Conservation (phyloP, 37 sponge, comb jelly and placozoan genomes). For the Halisarca cf. caerulea region DNA sequence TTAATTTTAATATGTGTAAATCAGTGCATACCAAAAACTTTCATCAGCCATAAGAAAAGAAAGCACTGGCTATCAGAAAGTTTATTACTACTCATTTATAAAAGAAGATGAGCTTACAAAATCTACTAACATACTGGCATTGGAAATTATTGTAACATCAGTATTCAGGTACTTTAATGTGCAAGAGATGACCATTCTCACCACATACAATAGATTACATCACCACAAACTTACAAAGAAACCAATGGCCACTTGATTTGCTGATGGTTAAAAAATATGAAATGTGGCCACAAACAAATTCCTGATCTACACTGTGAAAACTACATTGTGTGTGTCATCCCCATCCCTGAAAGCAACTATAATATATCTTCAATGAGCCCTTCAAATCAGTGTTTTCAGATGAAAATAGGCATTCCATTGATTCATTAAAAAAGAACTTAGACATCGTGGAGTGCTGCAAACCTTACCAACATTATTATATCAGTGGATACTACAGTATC, state of each 20-base stretch:
- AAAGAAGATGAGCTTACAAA: slow-evolving; percentile 22
- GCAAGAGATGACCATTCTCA: slow-evolving; percentile 15
- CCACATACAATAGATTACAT: slow-evolving; percentile 27
- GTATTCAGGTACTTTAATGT: neutral
- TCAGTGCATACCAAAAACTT: neutral
- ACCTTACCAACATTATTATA: neutral
- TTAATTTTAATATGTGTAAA: neutral
- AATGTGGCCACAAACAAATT: neutral
- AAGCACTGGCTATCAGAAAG: neutral
- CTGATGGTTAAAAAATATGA: slow-evolving; percentile 28
- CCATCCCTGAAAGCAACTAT: neutral
- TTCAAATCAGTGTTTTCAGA: slow-evolving; percentile 29
- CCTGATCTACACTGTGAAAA: slow-evolving; percentile 11
- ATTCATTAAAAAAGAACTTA: neutral
- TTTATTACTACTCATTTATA: neutral
- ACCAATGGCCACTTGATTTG: slow-evolving; percentile 29
- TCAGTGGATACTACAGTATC: neutral
- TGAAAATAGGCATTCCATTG: neutral
- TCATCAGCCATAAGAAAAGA: neutral
- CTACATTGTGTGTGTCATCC: neutral
- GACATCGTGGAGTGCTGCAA: neutral
- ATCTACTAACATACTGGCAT: slow-evolving; percentile 13
- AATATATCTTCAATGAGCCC: slow-evolving; percentile 18
- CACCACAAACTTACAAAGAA: slow-evolving; percentile 9
- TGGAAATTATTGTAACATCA: neutral